phyloP scores from a whole-genome alignment of 1,140 invertebrate genomes.

The Drosophila hydei region DNA sequence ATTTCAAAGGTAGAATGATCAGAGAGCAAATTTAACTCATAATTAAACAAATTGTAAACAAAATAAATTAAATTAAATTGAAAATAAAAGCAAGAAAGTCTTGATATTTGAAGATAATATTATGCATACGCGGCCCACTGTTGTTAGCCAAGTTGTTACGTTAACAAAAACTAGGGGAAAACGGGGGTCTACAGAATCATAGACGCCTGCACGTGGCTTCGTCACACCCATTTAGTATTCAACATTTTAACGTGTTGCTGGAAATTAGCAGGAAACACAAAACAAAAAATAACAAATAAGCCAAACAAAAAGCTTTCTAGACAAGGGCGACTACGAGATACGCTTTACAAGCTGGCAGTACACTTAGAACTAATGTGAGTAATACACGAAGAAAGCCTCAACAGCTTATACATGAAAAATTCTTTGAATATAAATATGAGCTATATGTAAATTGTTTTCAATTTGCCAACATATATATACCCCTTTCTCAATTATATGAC shows the following conservation, averaged over 20 bases:
- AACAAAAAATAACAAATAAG: conserved; percentile 52
- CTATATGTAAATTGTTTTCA: no score
- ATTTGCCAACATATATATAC: neutral
- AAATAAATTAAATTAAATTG: neutral
- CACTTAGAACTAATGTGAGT: no score
- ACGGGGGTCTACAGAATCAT: conserved; percentile 10
- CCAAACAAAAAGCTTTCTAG: neutral
- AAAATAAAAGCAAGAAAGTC: no score
- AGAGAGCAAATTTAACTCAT: neutral
- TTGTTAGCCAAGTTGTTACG: conserved; percentile 28
- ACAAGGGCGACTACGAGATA: neutral
- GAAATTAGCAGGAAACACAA: conserved; percentile 64
- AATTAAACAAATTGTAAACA: neutral
- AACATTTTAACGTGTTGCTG: conserved; percentile 56
- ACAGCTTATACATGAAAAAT: no score
- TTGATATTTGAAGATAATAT: neutral
- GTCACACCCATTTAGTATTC: conserved; percentile 66
- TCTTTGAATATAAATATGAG: no score
- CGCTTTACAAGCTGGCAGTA: neutral
- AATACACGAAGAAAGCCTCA: no score
- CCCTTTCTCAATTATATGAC: neutral
- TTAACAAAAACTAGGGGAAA: conserved; percentile 1
- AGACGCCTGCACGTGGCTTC: conserved; percentile 60
- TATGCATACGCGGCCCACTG: conserved; percentile 11
- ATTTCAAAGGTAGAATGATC: neutral